Percentiles rank a stretch among this genome's conserved stretches.
Evolutionary conservation across 2,113 vertebrate species (phyloP).

Genomic region (Ginglymostoma cirratum): DNA sequence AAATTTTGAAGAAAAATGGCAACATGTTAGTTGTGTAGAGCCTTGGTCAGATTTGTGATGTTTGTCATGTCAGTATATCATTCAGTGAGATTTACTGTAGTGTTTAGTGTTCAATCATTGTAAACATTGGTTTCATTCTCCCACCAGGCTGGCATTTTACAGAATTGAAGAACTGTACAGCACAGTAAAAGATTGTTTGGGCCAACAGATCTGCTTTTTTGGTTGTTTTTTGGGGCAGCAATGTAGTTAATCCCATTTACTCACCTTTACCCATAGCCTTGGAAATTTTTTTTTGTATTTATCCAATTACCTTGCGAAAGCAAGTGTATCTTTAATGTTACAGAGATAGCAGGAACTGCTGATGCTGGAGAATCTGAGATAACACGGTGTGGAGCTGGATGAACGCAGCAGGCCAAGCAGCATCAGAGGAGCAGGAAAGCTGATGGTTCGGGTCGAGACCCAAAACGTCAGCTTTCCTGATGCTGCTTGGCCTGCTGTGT

Average conservation of each 20-base stretch:
- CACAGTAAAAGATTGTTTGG: not conserved
- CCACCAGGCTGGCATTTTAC: not conserved
- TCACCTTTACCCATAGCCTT: not conserved
- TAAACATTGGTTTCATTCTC: not conserved
- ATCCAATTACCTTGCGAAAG: not conserved
- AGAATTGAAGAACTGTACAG: not conserved
- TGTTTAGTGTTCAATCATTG: not conserved
- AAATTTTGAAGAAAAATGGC: not conserved
- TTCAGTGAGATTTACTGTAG: not conserved
- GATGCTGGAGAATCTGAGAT: too few relatives aligned
- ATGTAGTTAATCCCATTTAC: not conserved
- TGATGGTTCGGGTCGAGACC: too few relatives aligned
- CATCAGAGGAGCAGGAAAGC: too few relatives aligned
- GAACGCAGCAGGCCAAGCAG: too few relatives aligned
- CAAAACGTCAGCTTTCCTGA: too few relatives aligned
- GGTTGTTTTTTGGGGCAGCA: not conserved
- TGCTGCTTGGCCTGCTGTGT: too few relatives aligned
- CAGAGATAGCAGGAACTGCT: too few relatives aligned
- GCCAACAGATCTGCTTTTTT: not conserved
- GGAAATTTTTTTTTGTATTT: not conserved
- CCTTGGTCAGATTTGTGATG: not conserved
- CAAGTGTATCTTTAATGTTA: not conserved
- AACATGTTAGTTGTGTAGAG: not conserved
- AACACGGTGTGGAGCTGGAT: too few relatives aligned
- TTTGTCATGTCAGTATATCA: not conserved